Evolutionary conservation across 2,113 vertebrate genomes (phyloP), one percentile per base, ranked within the genome.

Genomic region (Oncorhynchus masou): DNA sequence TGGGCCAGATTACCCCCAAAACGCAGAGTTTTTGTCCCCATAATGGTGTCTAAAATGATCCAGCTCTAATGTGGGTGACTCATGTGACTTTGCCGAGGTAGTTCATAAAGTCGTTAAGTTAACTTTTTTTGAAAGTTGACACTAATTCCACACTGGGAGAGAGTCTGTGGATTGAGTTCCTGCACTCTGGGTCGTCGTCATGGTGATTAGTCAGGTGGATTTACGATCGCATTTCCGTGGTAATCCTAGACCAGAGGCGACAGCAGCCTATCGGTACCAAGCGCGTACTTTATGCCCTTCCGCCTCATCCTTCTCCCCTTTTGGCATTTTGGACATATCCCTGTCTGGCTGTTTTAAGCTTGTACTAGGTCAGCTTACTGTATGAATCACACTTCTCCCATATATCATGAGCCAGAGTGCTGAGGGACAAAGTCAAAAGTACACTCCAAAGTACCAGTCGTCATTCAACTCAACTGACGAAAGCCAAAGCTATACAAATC

Each of bases 1-100:
- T 48, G 73, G 60, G 67, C 76, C 76, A 75, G 86, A 87, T 88
- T 86, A 88, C 65, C 68, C 51, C 51, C 82, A 51, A 77, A 77
- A 83, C 69, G 48, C 83, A 24, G 68, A 71, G 20, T 62, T 72
- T 74, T 72, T 76, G 78, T 81, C 70, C 15, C 51, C 71, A 22
- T 48, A 49, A 68, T 29, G 49, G 67, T 51, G 83, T 81, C 71
- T 60, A 22, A 67, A 59, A 29, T 12, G 45, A 74, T 70, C 78
- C 75, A 16, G 51, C 64, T 78, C 29, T 64, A 16, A 31, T 70
- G 68, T 34, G 20, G 51, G n/a, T 49, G 45, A 70, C 39, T 51
- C 45, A 49, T 15, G 20, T 7, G 20, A 24, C n/a, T 70, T 48
- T 4, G 34, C 45, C 13, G 16, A 70, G 68, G 12, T 39, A 68